Evolutionary conservation across 1,140 invertebrate species (phyloP).

Genomic region (Pseudobourletiella spinata): DNA sequence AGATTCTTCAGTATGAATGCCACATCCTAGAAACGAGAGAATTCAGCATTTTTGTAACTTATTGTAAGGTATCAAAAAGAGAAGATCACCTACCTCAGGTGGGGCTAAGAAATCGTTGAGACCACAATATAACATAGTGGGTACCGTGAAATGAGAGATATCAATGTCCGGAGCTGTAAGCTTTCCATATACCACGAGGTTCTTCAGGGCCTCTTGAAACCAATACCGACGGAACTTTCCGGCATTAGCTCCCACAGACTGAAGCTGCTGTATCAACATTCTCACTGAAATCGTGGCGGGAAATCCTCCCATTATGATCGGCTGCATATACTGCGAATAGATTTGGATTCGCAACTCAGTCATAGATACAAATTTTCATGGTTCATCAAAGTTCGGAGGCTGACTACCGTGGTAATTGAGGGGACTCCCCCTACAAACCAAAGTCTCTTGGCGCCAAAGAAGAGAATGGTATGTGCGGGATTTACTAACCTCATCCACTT

Average conservation of each 20-base stretch:
- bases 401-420: neutral
- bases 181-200: neutral
- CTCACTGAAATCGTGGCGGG: neutral
- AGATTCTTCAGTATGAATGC: too few relatives aligned
- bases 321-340: neutral
- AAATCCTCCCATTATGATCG: neutral
- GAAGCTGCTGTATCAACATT: neutral
- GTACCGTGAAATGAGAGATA: neutral
- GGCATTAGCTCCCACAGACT: neutral
- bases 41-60: too few relatives aligned
- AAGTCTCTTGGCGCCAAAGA: too few relatives aligned
- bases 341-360: too few relatives aligned
- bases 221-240: neutral
- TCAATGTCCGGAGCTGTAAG: neutral
- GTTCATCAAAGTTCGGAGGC: neutral
- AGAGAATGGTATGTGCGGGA: neutral
- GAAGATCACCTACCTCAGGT: neutral
- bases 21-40: too few relatives aligned
- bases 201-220: neutral
- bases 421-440: too few relatives aligned
- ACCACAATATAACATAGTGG: neutral
- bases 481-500: neutral
- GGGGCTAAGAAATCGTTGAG: neutral
- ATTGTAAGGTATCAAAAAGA: too few relatives aligned
- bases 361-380: neutral